Evolutionary conservation across 1,140 invertebrate genomes (phyloP), one percentile per base, ranked within the genome.

Genomic region (Lucilia cuprina): DNA sequence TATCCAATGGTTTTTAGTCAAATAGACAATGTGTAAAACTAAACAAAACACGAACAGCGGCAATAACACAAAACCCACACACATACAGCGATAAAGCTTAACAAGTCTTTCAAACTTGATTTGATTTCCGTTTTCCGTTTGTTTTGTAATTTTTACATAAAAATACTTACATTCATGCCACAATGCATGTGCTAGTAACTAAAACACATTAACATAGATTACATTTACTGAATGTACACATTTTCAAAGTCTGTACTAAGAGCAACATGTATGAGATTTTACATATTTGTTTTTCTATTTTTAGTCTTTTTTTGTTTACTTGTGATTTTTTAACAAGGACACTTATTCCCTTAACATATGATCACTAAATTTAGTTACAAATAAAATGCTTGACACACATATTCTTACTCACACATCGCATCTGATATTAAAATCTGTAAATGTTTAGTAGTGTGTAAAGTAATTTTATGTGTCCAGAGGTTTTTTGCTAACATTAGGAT

Each of bases 1-100:
- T 80, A 14, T 49, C 77, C 77, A 80, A 80, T 80, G 77, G 47
- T 80, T 80, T 78, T 78, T 30, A 49, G 77, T 80, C 17, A 80
- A 80, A 80, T 47, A 80, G 77, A 80, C 77, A 80, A 50, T 80
- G 77, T 80, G 77, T 50, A 17, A 49, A 50, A 80, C 41, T 41
- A 49, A 80, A 80, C 19, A 49, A 80, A 80, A 70, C 19, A 70
- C 17, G 13, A 70, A 70, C 50, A 55, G 4, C 13, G 4, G 50
- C 50, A 55, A 12, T 55, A 12, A 55, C 3, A 14, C 50, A 17
- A 70, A 60, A 60, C 55, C 13, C 25, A 30, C 25, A 30, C 25
- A 30, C 25, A 14, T n/a, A 3, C 14, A n/a, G 55, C n/a, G 14
- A 14, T 7, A 60, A 5, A 60, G 13, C 14, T n/a, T 17, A n/a